phyloP scores from a whole-genome alignment of 92 coral and sea anemone genomes.

The Palythoa grandiflora region DNA sequence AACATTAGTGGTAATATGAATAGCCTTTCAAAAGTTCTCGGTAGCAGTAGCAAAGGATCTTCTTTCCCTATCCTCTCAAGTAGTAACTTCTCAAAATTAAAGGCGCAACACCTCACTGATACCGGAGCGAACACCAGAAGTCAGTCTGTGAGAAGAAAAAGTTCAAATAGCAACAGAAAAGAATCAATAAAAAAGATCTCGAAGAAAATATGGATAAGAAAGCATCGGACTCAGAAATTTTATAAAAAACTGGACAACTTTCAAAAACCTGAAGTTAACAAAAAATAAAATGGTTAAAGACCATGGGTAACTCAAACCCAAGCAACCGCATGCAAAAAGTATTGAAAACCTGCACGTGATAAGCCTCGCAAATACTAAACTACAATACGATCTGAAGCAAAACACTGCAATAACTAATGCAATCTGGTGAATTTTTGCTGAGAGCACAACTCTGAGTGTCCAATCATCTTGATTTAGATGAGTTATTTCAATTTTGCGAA shows the following conservation, averaged over 20 bases:
- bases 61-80: constrained; percentile 38
- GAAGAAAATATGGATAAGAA: constrained; percentile 14
- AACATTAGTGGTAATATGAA: constrained; percentile 24
- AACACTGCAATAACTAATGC: too few species aligned
- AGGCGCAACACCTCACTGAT: constrained; percentile 7
- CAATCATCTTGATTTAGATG: too few species aligned
- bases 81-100: constrained; percentile 38
- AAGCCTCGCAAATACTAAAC: too few species aligned
- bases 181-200: not conserved
- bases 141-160: not conserved
- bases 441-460: too few species aligned
- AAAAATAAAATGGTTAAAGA: not conserved
- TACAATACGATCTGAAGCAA: too few species aligned
- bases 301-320: not conserved
- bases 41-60: constrained; percentile 4
- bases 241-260: not conserved
- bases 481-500: too few species aligned
- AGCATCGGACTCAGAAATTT: not conserved
- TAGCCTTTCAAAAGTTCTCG: constrained; percentile 23
- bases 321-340: not conserved
- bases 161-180: not conserved
- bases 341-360: too few species aligned
- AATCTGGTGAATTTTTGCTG: too few species aligned
- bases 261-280: not conserved
- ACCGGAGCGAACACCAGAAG: constrained; percentile 32